These are phyloP conservation scores for Neolamprologus toae DNA, from an alignment of 2,113 vertebrate species.

Conservation along the genomic window DNA sequence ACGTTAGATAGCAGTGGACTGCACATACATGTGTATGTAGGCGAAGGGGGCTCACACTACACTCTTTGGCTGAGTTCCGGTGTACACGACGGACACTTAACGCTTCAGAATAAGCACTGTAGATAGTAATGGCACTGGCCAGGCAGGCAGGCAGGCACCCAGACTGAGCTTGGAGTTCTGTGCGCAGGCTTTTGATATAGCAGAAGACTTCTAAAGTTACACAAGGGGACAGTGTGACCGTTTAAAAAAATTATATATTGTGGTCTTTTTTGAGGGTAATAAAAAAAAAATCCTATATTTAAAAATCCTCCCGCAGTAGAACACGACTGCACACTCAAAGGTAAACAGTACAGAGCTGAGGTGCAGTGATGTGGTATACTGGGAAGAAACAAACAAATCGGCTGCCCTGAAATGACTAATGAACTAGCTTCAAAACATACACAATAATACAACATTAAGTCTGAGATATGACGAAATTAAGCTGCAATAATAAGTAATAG, in stretches of 20 bases:
- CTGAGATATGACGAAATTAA: slow-evolving; percentile 62
- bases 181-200: background rate
- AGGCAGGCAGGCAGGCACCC: slow-evolving; percentile 16
- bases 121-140: slow-evolving; percentile 33
- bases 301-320: background rate
- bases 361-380: background rate
- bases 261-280: background rate
- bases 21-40: background rate
- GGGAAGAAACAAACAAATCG: slow-evolving; percentile 1
- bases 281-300: background rate
- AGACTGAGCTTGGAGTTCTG: background rate
- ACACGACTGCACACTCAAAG: background rate
- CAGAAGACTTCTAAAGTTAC: background rate
- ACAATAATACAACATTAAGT: slow-evolving; percentile 56
- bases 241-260: background rate
- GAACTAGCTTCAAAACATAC: slow-evolving; percentile 58
- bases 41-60: background rate
- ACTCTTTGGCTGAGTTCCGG: slow-evolving; percentile 61
- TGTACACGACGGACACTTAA: background rate
- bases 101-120: background rate
- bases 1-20: background rate
- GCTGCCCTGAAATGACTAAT: slow-evolving; percentile 51
- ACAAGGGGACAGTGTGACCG: background rate
- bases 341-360: slow-evolving; percentile 26
- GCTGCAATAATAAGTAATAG: slow-evolving; percentile 70